Percentiles rank a stretch among this genome's conserved stretches.
phyloP scores from a whole-genome alignment of 1,140 invertebrate genomes.

The Leptopilina boulardi region DNA sequence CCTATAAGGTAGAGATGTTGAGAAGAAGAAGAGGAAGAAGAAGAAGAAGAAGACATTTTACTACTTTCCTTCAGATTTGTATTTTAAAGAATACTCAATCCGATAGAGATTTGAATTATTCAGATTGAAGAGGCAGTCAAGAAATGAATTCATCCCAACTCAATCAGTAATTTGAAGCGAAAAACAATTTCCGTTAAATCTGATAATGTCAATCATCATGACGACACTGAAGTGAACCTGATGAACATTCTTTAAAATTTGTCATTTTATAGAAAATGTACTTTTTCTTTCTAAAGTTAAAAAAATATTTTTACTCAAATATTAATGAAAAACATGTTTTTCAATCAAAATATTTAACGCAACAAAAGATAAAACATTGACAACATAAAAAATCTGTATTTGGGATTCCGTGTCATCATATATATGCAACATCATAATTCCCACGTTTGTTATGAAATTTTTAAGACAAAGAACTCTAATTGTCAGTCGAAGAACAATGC shows the following conservation, averaged over 20 bases:
- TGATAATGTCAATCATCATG: slow-evolving; percentile 16
- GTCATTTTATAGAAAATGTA: neutral
- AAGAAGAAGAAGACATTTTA: neutral
- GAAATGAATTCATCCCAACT: slow-evolving; percentile 14
- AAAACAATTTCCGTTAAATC: slow-evolving; percentile 30
- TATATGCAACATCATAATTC: neutral
- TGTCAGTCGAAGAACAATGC: slow-evolving; percentile 52
- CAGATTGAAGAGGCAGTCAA: slow-evolving; percentile 8
- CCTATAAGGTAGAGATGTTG: neutral
- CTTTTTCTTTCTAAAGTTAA: neutral
- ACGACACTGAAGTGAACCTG: slow-evolving; percentile 4
- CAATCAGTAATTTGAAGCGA: slow-evolving; percentile 32
- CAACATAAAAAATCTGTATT: too few relatives aligned
- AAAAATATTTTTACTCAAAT: too few relatives aligned
- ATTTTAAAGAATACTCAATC: slow-evolving; percentile 24
- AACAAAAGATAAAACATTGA: too few relatives aligned
- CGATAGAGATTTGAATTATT: slow-evolving; percentile 27
- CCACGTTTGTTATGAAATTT: slow-evolving; percentile 43
- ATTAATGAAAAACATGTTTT: too few relatives aligned
- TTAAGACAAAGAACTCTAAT: slow-evolving; percentile 55
- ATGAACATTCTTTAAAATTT: neutral
- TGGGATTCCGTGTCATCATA: neutral
- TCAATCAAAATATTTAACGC: neutral
- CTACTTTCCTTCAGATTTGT: slow-evolving; percentile 18
- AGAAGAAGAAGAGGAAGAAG: neutral